A percentile compares a stretch with the other conserved stretches of the same genome.
Evolutionary conservation across 2,888 invertebrate species (phyloP).

Genomic region (Pelosia muscerda): DNA sequence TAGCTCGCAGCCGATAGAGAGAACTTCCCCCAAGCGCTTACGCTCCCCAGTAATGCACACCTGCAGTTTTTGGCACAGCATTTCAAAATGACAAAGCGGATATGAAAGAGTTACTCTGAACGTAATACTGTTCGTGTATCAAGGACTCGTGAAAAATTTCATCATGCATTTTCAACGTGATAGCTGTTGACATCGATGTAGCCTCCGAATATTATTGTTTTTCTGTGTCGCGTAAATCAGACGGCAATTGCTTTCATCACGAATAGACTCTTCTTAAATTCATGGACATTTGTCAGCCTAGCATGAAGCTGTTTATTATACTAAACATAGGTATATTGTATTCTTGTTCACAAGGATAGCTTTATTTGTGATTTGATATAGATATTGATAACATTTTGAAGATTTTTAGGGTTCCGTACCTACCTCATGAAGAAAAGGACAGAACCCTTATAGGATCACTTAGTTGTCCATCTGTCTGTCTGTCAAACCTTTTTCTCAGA

Average conservation of each 20-base stretch:
- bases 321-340: no score
- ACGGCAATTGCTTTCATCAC: not conserved
- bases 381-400: no score
- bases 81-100: slow-evolving; percentile 47
- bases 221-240: not conserved
- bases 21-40: slow-evolving; percentile 41
- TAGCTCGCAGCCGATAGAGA: slow-evolving; percentile 52
- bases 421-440: no score
- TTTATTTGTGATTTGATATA: no score
- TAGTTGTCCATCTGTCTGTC: no score
- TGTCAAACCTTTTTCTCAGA: no score
- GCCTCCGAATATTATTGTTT: not conserved
- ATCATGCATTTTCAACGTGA: slow-evolving; percentile 6
- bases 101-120: slow-evolving; percentile 41
- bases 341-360: no score
- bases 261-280: not conserved
- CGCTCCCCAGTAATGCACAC: slow-evolving; percentile 54
- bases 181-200: not conserved
- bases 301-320: no score
- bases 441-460: no score
- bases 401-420: no score
- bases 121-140: slow-evolving; percentile 12
- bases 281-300: not conserved
- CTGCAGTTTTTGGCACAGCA: slow-evolving; percentile 62
- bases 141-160: slow-evolving; percentile 15